Base-by-base conservation (phyloP, 2,113 vertebrate genomes). In the Dinomys branickii region DNA sequence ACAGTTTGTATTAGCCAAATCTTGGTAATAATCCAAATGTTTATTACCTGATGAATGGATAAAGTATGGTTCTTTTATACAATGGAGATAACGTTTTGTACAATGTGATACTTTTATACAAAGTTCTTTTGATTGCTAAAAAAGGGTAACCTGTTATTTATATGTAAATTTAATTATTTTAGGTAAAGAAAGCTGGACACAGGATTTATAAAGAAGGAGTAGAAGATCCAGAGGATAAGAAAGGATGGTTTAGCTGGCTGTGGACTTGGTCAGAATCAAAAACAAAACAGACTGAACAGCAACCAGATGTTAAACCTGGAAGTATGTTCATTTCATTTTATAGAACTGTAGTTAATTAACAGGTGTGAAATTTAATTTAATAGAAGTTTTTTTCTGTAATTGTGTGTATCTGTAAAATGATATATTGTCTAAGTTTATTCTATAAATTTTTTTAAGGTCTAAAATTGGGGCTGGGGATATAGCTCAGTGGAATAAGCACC, bases 211-310 rank as follows among this genome's bases (percentile, higher is more conserved):
- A 98, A 91, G 99, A 99, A 54, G 99, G 99, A 73, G 50, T 98
- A 82, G 99, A 99, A 97, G 98, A 99, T 98, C 98, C 99, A 96
- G 99, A 99, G 93, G 99, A 99, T 96, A 98, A 98, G 95, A 98
- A 99, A 98, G 99, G 99, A 88, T 99, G 99, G 99, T 97, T 99
- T 78, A 97, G 98, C 90, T 99, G 99, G 99, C 98, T 99, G 93
- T 99, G 99, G 99, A 98, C 95, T 97, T 99, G 99, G 99, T 98
- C 99, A 65, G 98, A 98, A 98, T 94, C 98, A 50, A 52, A 38
- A 56, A 24, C 35, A 85, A 59, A 38, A 59, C 96, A 97, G 35
- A 95, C 96, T 26, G 8, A 97, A 35, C 63, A 98, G 67, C 96
- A 88, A 30, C 98, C 98, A 90, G 99, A 99, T 67, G 59, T 93